Percentiles rank a stretch among this genome's conserved stretches.
Conservation (phyloP, 2,113 vertebrate species). For the Gymnorhina tibicen region DNA sequence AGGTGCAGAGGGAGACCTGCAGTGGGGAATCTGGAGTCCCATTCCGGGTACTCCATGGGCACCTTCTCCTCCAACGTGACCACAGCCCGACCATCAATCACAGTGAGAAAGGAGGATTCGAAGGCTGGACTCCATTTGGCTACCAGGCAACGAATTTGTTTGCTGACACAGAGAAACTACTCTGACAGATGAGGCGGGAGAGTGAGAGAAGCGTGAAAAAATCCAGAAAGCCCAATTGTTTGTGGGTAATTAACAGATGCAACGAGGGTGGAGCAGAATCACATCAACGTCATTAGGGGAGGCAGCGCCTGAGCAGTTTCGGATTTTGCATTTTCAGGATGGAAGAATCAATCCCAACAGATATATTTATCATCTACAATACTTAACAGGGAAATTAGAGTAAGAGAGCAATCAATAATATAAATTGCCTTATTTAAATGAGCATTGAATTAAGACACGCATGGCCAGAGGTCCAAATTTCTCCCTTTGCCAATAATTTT, state of each 20-base stretch:
- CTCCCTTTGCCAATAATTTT: background rate
- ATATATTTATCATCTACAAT: background rate
- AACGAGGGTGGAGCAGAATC: background rate
- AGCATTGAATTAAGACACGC: background rate
- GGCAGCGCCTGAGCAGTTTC: background rate
- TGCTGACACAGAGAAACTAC: background rate
- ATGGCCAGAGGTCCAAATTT: background rate
- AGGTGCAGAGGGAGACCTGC: background rate
- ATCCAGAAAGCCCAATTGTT: background rate
- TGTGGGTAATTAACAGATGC: background rate
- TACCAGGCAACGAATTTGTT: background rate
- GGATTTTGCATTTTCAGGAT: background rate
- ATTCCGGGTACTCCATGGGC: background rate
- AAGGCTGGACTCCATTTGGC: background rate
- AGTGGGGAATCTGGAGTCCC: background rate
- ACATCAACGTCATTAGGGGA: background rate
- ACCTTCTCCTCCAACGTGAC: background rate
- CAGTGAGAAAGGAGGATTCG: background rate
- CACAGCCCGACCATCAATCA: background rate
- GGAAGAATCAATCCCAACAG: background rate
- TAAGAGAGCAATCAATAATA: slow-evolving; percentile 1
- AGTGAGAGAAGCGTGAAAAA: background rate
- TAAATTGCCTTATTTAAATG: slow-evolving; percentile 25
- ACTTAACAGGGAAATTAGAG: slow-evolving; percentile 8
- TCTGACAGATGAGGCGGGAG: background rate